phyloP scores from a whole-genome alignment of 2,888 invertebrate genomes.

The Folsomia manolachei region DNA sequence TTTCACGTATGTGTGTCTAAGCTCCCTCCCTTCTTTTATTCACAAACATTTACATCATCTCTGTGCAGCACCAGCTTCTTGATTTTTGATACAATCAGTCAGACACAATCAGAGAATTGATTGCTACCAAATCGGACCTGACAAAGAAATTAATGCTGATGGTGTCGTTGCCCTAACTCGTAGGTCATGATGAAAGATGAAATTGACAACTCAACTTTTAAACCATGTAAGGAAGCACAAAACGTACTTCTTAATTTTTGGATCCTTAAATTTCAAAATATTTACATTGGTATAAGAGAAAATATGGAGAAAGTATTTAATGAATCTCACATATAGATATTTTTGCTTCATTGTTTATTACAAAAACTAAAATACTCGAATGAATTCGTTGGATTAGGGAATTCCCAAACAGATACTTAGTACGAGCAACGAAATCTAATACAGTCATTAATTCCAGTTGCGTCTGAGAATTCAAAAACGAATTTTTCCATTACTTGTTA shows the following conservation, averaged over 20 bases:
- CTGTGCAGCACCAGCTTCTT: no score
- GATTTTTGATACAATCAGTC: no score
- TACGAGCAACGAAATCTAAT: background rate
- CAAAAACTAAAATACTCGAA: background rate
- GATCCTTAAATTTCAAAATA: background rate
- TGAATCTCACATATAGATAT: background rate
- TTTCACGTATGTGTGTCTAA: background rate
- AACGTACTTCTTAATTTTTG: background rate
- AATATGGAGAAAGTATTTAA: background rate
- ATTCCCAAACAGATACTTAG: background rate
- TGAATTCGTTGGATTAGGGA: no score
- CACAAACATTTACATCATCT: no score
- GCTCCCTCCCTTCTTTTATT: no score
- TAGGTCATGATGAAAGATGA: background rate
- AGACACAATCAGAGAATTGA: background rate
- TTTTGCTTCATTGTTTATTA: background rate
- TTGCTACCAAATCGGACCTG: background rate
- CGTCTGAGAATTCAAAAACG: background rate
- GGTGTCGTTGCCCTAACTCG: background rate
- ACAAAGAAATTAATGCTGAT: background rate
- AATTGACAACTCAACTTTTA: background rate
- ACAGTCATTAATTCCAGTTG: background rate
- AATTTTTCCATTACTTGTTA: background rate
- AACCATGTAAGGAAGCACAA: background rate
- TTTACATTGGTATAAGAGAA: background rate